Base-by-base conservation (phyloP, 1,140 invertebrate species). In the Lasioglossum baleicum region DNA sequence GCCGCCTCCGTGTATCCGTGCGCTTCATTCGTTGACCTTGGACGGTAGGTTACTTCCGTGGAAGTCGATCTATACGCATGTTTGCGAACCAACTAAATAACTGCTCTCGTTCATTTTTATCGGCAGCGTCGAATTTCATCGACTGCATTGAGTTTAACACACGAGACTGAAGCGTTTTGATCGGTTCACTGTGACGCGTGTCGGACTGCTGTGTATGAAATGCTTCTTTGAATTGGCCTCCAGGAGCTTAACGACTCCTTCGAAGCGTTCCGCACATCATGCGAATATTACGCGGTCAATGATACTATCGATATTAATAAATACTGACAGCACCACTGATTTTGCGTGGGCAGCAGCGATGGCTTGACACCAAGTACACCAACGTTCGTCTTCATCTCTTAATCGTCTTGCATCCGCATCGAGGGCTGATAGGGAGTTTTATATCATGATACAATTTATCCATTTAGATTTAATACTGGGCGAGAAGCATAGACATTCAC, bases 1-100 rank as follows among this genome's bases (percentile, higher is more conserved):
- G 83, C 77, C 58, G 63, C 67, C 51, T 81, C 22, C 67, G 40
- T 84, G 66, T 85, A 69, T 40, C 51, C 44, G 74, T 81, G 40
- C 17, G 82, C 82, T 75, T 83, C 31, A 74, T 64, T 71, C 63
- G 71, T 85, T 84, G 56, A 75, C 72, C 75, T 85, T 85, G 72
- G 72, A 76, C 15, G 11, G 56, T 6, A n/a, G 7, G 56, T n/a
- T 58, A 20, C 56, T 58, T 58, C 20, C 56, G 56, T 7, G 56
- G 56, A 58, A 58, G 56, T 58, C 15, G 7, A n/a, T 17, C 26
- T 26, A 26, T 26, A 11, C 22, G 48, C 48, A 22, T 78, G 75
- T 60, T 72, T 64, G 64, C 53, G 22, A 71, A 6, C 44, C 17
- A 20, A 40, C 26, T 35, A 5, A 35, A 35, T 35, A 35, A 1